These are phyloP conservation scores for Gari tellinella DNA, from an alignment of 2,888 invertebrate species.

Conservation along the genomic window DNA sequence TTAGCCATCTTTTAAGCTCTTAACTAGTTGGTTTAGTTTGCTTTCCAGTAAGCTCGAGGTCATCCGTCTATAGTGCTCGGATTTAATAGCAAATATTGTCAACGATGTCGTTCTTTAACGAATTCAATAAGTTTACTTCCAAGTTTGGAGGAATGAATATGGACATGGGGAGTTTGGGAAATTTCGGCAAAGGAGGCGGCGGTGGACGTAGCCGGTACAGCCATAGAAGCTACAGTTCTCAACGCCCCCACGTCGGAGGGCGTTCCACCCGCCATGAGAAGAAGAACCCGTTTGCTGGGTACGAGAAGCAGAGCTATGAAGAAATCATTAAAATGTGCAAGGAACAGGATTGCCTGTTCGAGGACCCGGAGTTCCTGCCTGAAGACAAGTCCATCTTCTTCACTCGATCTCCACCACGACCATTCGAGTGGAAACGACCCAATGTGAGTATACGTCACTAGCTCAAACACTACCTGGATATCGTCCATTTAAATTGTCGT, in stretches of 20 bases:
- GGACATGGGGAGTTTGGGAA: slow-evolving; percentile 63
- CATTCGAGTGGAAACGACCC: slow-evolving; percentile 96
- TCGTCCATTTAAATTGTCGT: no score
- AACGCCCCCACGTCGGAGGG: slow-evolving; percentile 60
- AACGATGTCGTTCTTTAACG: background rate
- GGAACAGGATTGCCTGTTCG: slow-evolving; percentile 91
- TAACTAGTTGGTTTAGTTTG: no score
- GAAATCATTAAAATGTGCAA: slow-evolving; percentile 93
- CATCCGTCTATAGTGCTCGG: no score
- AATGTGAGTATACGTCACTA: slow-evolving; percentile 86
- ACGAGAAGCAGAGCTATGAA: slow-evolving; percentile 91
- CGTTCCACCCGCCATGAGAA: slow-evolving; percentile 59
- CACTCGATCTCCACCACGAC: slow-evolving; percentile 92
- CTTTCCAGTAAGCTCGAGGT: no score
- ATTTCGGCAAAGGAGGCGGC: slow-evolving; percentile 2
- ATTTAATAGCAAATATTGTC: no score
- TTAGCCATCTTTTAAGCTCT: no score
- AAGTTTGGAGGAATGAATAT: slow-evolving; percentile 32
- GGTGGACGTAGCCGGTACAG: background rate
- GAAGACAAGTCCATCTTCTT: slow-evolving; percentile 92
- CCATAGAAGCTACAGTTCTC: background rate
- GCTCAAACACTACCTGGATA: no score
- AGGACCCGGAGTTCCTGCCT: slow-evolving; percentile 96
- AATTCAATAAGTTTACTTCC: slow-evolving; percentile 60
- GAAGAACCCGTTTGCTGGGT: slow-evolving; percentile 71